Conservation (phyloP, 2,888 invertebrate genomes). For the Geophilus truncorum region DNA sequence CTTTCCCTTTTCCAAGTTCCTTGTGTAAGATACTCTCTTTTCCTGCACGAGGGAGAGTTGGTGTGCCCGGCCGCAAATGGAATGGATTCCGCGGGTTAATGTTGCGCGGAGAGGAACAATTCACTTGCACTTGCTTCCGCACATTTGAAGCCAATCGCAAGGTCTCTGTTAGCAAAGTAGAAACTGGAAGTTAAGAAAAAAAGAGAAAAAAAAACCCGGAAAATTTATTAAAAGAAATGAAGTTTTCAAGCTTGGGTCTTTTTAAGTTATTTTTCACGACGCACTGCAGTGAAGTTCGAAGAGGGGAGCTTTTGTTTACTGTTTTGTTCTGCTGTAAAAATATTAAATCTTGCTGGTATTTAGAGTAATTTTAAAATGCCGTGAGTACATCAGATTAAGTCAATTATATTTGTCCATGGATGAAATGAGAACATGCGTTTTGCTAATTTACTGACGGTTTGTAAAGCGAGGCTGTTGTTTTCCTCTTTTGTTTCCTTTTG, state of each 20-base stretch:
- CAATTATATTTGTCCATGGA: neutral
- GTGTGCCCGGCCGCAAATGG: slow-evolving; percentile 22
- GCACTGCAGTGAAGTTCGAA: neutral
- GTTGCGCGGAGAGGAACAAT: slow-evolving; percentile 27
- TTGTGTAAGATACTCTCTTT: neutral
- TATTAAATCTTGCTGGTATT: no score
- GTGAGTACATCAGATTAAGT: neutral
- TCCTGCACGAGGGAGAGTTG: neutral
- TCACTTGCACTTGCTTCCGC: slow-evolving; percentile 27
- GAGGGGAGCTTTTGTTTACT: neutral
- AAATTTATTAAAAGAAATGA: slow-evolving; percentile 24
- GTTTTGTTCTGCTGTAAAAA: no score
- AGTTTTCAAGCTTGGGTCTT: neutral
- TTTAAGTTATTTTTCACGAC: neutral
- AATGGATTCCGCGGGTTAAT: slow-evolving; percentile 25
- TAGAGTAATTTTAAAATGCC: no score
- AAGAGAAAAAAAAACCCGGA: neutral
- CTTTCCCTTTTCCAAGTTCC: slow-evolving; percentile 18
- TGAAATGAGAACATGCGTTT: neutral
- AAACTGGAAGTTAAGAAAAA: neutral
- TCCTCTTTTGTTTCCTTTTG: neutral
- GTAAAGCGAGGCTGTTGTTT: neutral
- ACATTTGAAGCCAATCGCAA: slow-evolving; percentile 27
- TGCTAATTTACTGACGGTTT: neutral
- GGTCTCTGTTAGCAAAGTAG: slow-evolving; percentile 5